Percentiles rank a stretch among this genome's conserved stretches.
Evolutionary conservation across 2,888 invertebrate species (phyloP).

Genomic region (Allacma fusca): DNA sequence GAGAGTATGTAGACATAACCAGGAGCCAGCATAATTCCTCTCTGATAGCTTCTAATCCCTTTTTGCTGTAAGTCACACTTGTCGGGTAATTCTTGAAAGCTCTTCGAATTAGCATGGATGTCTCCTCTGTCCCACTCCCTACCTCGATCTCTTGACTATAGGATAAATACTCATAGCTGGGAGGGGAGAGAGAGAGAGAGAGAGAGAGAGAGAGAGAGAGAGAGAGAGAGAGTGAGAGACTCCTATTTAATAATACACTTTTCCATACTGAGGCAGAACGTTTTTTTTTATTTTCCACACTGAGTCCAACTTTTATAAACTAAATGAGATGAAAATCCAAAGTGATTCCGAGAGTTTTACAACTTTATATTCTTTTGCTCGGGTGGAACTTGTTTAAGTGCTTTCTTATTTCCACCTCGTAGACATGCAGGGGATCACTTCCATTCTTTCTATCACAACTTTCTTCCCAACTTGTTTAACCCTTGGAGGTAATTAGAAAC

Average conservation of each 20-base stretch:
- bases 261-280: background rate
- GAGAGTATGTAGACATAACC: too few species aligned
- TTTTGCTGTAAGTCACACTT: slow-evolving; percentile 29
- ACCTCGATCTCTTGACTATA: too few species aligned
- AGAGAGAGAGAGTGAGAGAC: too few species aligned
- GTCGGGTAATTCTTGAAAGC: slow-evolving; percentile 21
- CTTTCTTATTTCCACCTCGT: too few species aligned
- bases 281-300: slow-evolving; percentile 7
- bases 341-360: background rate
- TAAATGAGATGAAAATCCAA: slow-evolving; percentile 14
- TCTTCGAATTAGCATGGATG: slow-evolving; percentile 1
- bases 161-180: too few species aligned
- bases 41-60: slow-evolving; percentile 23
- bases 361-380: background rate
- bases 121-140: too few species aligned
- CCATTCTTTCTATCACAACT: background rate
- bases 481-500: background rate
- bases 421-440: too few species aligned
- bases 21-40: slow-evolving; percentile 14
- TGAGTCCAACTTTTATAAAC: slow-evolving; percentile 12
- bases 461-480: background rate
- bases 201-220: too few species aligned
- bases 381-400: background rate
- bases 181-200: too few species aligned
- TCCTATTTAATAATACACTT: too few species aligned